phyloP scores from a whole-genome alignment of 2,888 invertebrate genomes.

The Hyppa rectilinea region DNA sequence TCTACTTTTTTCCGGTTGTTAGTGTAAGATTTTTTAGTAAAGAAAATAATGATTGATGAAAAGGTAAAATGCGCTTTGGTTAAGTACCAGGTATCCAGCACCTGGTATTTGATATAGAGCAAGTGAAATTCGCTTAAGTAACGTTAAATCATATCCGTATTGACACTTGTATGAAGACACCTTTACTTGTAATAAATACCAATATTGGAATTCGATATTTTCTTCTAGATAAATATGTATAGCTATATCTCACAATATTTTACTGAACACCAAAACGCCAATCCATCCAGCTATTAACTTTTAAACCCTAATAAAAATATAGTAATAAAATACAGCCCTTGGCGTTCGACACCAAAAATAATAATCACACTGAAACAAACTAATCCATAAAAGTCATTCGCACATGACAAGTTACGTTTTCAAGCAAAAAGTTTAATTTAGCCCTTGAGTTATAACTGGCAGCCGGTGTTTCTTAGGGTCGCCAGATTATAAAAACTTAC shows the following conservation, averaged over 20 bases:
- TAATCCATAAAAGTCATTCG: slow-evolving; percentile 78
- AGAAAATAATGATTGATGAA: not conserved
- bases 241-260: not conserved
- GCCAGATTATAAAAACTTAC: slow-evolving; percentile 42
- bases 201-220: not conserved
- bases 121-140: not conserved
- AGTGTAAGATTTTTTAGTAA: slow-evolving; percentile 19
- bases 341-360: slow-evolving; percentile 46
- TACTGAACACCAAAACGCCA: not conserved
- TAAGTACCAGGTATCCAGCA: not conserved
- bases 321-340: not conserved
- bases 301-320: not conserved
- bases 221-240: not conserved
- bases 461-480: slow-evolving; percentile 73
- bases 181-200: too few relatives aligned
- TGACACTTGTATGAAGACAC: not conserved
- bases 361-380: slow-evolving; percentile 69
- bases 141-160: not conserved
- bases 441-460: slow-evolving; percentile 80
- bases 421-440: slow-evolving; percentile 84
- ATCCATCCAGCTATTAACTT: not conserved
- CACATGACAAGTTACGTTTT: slow-evolving; percentile 80
- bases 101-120: not conserved
- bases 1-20: slow-evolving; percentile 26
- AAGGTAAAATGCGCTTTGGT: not conserved